Evolutionary conservation across 2,888 invertebrate species (phyloP).

Genomic region (Brachylomia viminalis): DNA sequence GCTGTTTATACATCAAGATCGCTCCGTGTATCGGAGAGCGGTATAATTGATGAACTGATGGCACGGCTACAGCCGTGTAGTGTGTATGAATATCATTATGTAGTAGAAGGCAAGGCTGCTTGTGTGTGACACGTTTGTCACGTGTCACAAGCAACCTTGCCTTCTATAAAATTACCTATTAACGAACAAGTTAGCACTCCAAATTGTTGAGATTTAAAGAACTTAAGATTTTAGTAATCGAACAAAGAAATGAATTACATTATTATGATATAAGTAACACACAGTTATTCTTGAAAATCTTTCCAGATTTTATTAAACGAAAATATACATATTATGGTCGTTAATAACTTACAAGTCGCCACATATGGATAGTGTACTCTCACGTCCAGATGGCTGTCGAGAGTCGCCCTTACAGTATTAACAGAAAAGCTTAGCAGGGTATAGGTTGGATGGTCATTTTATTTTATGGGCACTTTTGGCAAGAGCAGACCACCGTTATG

Average conservation of each 20-base stretch:
- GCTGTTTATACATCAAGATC: constrained; percentile 51
- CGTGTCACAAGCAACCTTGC: not conserved
- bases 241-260: not conserved
- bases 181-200: not conserved
- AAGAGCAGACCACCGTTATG: constrained; percentile 33
- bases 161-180: not conserved
- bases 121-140: not conserved
- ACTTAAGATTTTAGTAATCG: not conserved
- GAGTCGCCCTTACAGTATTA: constrained; percentile 42
- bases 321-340: not conserved
- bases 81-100: constrained; percentile 34
- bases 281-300: not conserved
- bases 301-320: not conserved
- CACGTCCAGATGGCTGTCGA: constrained; percentile 27
- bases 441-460: constrained; percentile 41
- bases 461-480: constrained; percentile 52
- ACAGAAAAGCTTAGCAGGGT: constrained; percentile 40
- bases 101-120: not conserved
- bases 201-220: not conserved
- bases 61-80: constrained; percentile 22
- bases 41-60: constrained; percentile 58
- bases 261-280: not conserved
- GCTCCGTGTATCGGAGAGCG: constrained; percentile 33
- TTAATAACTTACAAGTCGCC: constrained; percentile 14
- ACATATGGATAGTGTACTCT: not conserved